Conservation (phyloP, 2,888 invertebrate species). For the Melanotus villosus region DNA sequence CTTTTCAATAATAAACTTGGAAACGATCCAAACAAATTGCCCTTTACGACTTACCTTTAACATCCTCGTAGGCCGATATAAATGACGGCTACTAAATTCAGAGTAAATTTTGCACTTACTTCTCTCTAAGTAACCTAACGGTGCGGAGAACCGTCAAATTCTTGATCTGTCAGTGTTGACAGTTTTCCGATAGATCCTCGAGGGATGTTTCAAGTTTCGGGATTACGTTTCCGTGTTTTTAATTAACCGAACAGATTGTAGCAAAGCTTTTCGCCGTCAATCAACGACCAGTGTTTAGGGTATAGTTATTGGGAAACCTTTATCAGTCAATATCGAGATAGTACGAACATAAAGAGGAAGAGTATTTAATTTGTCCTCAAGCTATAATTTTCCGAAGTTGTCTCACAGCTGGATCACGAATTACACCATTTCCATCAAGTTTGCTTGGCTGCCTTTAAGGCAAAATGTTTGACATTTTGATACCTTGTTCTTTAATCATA, state of each 20-base stretch:
- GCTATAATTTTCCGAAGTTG: no score
- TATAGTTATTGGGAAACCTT: neutral
- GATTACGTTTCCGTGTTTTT: constrained; percentile 28
- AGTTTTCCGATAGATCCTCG: constrained; percentile 22
- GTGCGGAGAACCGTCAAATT: neutral
- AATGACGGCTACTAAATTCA: neutral
- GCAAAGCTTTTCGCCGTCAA: neutral
- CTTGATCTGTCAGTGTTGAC: constrained; percentile 6
- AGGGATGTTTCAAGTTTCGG: constrained; percentile 18
- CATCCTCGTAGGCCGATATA: neutral
- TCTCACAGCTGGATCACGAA: no score
- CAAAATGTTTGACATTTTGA: no score
- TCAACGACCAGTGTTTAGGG: neutral
- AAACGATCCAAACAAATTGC: neutral
- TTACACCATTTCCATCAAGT: no score
- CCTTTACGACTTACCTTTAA: neutral
- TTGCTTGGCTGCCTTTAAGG: no score
- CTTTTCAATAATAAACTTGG: neutral
- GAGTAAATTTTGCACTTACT: neutral
- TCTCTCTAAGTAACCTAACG: neutral
- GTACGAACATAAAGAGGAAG: no score
- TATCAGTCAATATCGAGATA: no score
- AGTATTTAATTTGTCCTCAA: no score
- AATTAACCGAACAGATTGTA: constrained; percentile 24
- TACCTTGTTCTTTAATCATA: no score